Conservation (phyloP, 2,113 vertebrate genomes). For the Nerophis ophidion region DNA sequence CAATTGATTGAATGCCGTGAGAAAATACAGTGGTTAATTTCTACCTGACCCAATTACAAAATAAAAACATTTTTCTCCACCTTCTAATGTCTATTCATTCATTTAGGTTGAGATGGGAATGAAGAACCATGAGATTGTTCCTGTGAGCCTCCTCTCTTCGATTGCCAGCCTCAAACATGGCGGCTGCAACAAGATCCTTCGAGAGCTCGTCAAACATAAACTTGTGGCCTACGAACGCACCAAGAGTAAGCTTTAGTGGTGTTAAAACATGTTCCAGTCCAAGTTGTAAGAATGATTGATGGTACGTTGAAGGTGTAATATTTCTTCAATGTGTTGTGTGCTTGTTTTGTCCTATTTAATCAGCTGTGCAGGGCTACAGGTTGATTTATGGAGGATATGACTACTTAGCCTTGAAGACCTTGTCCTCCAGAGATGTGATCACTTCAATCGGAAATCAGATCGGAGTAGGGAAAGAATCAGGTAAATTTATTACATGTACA, state of each 20-base stretch:
- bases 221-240: slow-evolving; percentile 83
- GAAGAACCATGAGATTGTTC: slow-evolving; percentile 98
- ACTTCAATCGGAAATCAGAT: slow-evolving; percentile 93
- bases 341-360: slow-evolving; percentile 14
- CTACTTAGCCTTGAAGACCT: slow-evolving; percentile 89
- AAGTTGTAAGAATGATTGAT: neutral
- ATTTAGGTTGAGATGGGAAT: slow-evolving; percentile 98
- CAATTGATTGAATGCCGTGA: too few relatives aligned
- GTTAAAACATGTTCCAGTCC: neutral
- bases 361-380: slow-evolving; percentile 91
- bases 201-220: slow-evolving; percentile 89
- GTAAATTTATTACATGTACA: slow-evolving; percentile 52
- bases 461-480: slow-evolving; percentile 98
- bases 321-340: neutral
- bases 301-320: neutral
- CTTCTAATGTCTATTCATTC: neutral
- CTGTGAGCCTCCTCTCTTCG: slow-evolving; percentile 85
- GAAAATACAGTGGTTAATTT: neutral
- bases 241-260: slow-evolving; percentile 78
- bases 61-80: neutral
- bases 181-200: slow-evolving; percentile 90
- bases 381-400: slow-evolving; percentile 92
- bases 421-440: slow-evolving; percentile 85
- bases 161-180: slow-evolving; percentile 95
- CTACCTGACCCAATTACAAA: neutral